phyloP scores from a whole-genome alignment of 30 jellyfish, hydroid and myxozoan genomes.

The Morbakka virulenta region DNA sequence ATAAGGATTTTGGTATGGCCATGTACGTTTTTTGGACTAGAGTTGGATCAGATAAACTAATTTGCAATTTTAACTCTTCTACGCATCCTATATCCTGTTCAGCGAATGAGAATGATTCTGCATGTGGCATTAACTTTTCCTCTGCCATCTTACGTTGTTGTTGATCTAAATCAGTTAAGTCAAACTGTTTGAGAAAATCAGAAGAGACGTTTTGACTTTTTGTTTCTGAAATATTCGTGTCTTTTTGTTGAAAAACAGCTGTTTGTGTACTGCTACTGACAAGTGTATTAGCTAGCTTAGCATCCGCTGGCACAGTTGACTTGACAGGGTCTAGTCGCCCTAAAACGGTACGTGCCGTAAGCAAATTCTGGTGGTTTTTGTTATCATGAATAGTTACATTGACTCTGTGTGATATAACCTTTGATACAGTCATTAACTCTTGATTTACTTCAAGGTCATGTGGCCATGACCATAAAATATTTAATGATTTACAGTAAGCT shows the following conservation, averaged over 20 bases:
- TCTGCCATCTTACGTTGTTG: constrained; percentile 12
- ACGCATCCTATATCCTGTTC: constrained; percentile 38
- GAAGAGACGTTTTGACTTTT: neutral
- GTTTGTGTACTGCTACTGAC: neutral
- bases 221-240: neutral
- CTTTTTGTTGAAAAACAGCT: neutral
- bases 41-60: constrained; percentile 5
- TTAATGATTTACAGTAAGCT: constrained; percentile 34
- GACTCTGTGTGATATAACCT: constrained; percentile 27
- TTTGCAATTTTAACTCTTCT: constrained; percentile 18
- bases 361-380: constrained; percentile 1
- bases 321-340: constrained; percentile 20
- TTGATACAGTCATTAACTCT: constrained; percentile 7
- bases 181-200: constrained; percentile 7
- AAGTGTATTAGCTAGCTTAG: constrained; percentile 12
- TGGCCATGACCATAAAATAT: constrained; percentile 22
- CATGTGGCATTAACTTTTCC: neutral
- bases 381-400: constrained; percentile 20
- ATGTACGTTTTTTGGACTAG: constrained; percentile 35
- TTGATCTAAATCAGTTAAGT: neutral
- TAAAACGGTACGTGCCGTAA: constrained; percentile 12
- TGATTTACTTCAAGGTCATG: constrained; percentile 16
- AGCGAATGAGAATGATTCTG: constrained; percentile 21
- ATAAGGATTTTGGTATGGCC: constrained; percentile 21
- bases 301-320: constrained; percentile 19